Conservation (phyloP, 2,113 vertebrate species). For the Hucho hucho region DNA sequence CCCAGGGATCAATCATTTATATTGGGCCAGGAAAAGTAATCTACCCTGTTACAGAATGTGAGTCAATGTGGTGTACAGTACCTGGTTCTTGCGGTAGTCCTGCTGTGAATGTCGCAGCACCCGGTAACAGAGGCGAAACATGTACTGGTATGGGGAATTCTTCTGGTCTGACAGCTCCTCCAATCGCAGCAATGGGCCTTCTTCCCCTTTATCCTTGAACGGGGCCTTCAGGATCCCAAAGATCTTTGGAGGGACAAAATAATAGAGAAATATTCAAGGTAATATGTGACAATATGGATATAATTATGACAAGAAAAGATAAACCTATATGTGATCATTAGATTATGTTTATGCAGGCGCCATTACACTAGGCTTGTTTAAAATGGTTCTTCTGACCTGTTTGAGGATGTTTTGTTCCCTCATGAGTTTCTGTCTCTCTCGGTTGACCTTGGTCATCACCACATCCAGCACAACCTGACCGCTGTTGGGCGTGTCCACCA, state of each 20-base stretch:
- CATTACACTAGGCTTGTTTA: too few relatives aligned
- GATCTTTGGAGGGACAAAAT: constrained; percentile 73
- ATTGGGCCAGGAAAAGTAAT: too few relatives aligned
- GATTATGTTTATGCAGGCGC: not conserved
- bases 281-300: too few relatives aligned
- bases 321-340: too few relatives aligned
- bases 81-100: constrained; percentile 98
- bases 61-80: constrained; percentile 7
- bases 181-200: constrained; percentile 85
- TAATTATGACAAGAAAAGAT: too few relatives aligned
- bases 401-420: constrained; percentile 97
- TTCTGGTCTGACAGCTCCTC: constrained; percentile 97
- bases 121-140: constrained; percentile 93
- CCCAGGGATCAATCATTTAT: too few relatives aligned
- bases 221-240: constrained; percentile 97
- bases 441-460: constrained; percentile 86
- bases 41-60: not conserved
- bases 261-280: not conserved
- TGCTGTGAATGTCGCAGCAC: constrained; percentile 95
- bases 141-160: constrained; percentile 94
- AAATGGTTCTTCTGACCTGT: constrained; percentile 75
- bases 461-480: constrained; percentile 93
- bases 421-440: constrained; percentile 98
- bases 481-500: constrained; percentile 87
- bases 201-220: constrained; percentile 84